These are phyloP conservation scores for Nycticryphes semicollaris DNA, from an alignment of 2,113 vertebrate species.

Conservation along the genomic window DNA sequence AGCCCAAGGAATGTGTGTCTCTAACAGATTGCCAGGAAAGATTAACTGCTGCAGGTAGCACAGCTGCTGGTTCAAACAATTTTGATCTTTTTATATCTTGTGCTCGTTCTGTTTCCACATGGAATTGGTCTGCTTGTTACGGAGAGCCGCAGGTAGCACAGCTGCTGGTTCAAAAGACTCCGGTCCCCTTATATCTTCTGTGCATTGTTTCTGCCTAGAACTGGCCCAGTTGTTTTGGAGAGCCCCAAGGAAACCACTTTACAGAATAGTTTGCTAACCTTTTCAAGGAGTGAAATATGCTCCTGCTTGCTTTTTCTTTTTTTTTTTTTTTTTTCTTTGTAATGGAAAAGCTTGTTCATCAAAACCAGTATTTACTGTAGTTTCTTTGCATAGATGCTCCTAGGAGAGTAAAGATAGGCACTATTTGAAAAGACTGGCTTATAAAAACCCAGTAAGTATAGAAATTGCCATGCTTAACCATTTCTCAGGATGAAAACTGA, in stretches of 20 bases:
- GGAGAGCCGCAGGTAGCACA: constrained; percentile 64
- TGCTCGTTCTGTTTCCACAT: constrained; percentile 60
- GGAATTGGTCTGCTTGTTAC: constrained; percentile 68
- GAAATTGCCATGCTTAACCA: background rate
- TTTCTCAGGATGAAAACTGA: background rate
- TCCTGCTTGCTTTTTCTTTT: background rate
- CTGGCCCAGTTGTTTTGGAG: constrained; percentile 66
- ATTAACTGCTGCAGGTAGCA: constrained; percentile 75
- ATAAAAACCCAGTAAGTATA: background rate
- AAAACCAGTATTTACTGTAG: constrained; percentile 39
- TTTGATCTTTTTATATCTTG: constrained; percentile 75
- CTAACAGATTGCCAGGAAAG: constrained; percentile 75
- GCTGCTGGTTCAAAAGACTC: constrained; percentile 68
- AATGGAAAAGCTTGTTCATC: constrained; percentile 53
- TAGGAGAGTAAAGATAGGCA: background rate
- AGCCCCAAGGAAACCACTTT: constrained; percentile 69
- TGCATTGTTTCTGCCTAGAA: constrained; percentile 64
- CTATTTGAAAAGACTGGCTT: background rate
- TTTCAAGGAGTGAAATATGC: constrained; percentile 72
- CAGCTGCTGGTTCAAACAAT: constrained; percentile 75
- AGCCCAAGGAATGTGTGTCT: constrained; percentile 67
- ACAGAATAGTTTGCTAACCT: constrained; percentile 72
- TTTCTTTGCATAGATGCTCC: constrained; percentile 42
- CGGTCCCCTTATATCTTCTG: constrained; percentile 42
- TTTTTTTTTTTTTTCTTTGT: constrained; percentile 16